Evolutionary conservation across 2,888 invertebrate species (phyloP).

Genomic region (Leucoptera coffeella): DNA sequence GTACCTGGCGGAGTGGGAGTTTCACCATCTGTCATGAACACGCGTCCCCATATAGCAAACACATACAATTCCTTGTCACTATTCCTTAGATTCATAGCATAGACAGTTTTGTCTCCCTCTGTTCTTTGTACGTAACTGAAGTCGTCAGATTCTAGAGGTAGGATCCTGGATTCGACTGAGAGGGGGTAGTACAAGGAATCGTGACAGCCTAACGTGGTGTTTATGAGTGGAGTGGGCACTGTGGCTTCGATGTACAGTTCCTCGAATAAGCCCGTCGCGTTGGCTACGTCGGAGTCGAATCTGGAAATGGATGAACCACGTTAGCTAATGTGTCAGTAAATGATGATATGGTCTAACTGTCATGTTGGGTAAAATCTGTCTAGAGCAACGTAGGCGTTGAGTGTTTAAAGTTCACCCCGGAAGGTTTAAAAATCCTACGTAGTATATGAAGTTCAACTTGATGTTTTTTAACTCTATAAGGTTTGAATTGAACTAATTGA

Average conservation of each 20-base stretch:
- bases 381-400: no score
- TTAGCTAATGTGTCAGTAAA: slow-evolving; percentile 1
- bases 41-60: slow-evolving; percentile 49
- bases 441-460: no score
- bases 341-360: no score
- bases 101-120: slow-evolving; percentile 10
- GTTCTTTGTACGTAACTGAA: slow-evolving; percentile 14
- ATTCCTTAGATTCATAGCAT: slow-evolving; percentile 14
- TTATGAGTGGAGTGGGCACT: slow-evolving; percentile 21
- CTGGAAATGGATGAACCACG: slow-evolving; percentile 23
- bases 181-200: slow-evolving; percentile 39
- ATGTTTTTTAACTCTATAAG: no score
- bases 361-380: no score
- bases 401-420: no score
- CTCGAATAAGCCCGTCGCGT: slow-evolving; percentile 33
- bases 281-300: slow-evolving; percentile 24
- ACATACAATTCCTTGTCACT: slow-evolving; percentile 24
- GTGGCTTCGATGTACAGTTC: slow-evolving; percentile 30
- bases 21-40: slow-evolving; percentile 31
- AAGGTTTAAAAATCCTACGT: no score
- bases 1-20: no score
- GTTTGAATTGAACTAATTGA: no score
- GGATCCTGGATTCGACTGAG: slow-evolving; percentile 34
- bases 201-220: slow-evolving; percentile 13
- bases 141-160: slow-evolving; percentile 31